These are phyloP conservation scores for Kuschelorhynchus macadamiae DNA, from an alignment of 2,888 invertebrate species.

Conservation along the genomic window DNA sequence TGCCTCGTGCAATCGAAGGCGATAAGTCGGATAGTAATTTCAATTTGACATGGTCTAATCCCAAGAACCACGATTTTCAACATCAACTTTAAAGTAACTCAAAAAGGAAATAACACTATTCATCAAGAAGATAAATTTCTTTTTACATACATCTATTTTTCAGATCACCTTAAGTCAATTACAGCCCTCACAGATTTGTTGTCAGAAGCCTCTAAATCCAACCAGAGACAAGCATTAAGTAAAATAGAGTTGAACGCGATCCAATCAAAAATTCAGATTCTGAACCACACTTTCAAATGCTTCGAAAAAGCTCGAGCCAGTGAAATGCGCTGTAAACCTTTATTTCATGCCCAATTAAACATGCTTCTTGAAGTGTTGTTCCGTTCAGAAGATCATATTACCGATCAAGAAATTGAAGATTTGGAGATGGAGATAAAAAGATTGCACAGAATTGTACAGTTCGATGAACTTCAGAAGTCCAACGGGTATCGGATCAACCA, in stretches of 20 bases:
- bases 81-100: too few relatives aligned
- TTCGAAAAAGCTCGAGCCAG: slow-evolving; percentile 2
- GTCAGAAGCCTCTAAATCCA: slow-evolving; percentile 9
- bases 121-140: too few relatives aligned
- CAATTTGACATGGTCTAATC: too few relatives aligned
- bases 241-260: slow-evolving; percentile 42
- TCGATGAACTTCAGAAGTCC: slow-evolving; percentile 47
- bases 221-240: slow-evolving; percentile 39
- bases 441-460: slow-evolving; percentile 58
- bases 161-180: too few relatives aligned
- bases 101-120: too few relatives aligned
- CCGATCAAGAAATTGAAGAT: slow-evolving; percentile 62
- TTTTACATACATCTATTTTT: too few relatives aligned
- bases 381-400: slow-evolving; percentile 46
- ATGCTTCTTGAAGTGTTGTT: slow-evolving; percentile 21
- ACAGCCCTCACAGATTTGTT: too few relatives aligned
- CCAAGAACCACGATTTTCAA: too few relatives aligned
- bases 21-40: too few relatives aligned
- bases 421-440: slow-evolving; percentile 60
- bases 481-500: slow-evolving; percentile 1
- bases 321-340: background rate
- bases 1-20: too few relatives aligned
- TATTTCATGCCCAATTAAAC: slow-evolving; percentile 1
- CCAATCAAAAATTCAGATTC: slow-evolving; percentile 39
- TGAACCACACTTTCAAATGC: slow-evolving; percentile 19